These are phyloP conservation scores for Trichonephila inaurata DNA, from an alignment of 1,140 invertebrate species.

Conservation along the genomic window DNA sequence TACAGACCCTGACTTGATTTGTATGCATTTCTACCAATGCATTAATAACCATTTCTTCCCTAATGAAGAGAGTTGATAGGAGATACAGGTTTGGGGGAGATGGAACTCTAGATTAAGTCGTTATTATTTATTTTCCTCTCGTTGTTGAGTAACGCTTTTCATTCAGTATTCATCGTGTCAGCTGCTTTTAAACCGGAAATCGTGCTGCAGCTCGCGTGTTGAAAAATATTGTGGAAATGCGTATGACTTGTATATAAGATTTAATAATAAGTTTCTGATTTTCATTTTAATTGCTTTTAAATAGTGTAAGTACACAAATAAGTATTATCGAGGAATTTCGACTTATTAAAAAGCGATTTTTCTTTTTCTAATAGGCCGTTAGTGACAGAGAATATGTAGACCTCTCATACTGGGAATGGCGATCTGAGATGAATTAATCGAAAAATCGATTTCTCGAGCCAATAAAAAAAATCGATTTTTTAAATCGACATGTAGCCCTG, in stretches of 20 bases:
- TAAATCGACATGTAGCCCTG: too few species aligned
- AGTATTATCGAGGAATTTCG: too few species aligned
- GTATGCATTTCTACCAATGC: conserved; percentile 30
- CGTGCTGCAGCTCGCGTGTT: conserved; percentile 14
- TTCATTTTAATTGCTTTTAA: too few species aligned
- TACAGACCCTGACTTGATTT: conserved; percentile 28
- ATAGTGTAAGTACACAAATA: too few species aligned
- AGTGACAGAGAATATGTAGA: too few species aligned
- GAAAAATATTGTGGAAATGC: background rate
- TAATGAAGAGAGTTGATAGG: conserved; percentile 26
- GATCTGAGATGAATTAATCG: too few species aligned
- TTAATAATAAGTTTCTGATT: background rate
- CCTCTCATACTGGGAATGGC: too few species aligned
- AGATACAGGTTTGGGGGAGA: conserved; percentile 9
- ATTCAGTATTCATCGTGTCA: conserved; percentile 7
- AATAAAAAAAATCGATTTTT: too few species aligned
- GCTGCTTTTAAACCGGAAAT: conserved; percentile 40
- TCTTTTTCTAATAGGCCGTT: too few species aligned
- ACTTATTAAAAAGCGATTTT: too few species aligned
- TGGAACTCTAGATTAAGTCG: background rate
- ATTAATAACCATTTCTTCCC: background rate
- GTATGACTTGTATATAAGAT: background rate
- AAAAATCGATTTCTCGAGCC: too few species aligned
- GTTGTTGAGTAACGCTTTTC: conserved; percentile 34
- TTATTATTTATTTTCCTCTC: conserved; percentile 17